Base-by-base conservation (phyloP, 2,113 vertebrate genomes). In the Pangasianodon hypophthalmus region DNA sequence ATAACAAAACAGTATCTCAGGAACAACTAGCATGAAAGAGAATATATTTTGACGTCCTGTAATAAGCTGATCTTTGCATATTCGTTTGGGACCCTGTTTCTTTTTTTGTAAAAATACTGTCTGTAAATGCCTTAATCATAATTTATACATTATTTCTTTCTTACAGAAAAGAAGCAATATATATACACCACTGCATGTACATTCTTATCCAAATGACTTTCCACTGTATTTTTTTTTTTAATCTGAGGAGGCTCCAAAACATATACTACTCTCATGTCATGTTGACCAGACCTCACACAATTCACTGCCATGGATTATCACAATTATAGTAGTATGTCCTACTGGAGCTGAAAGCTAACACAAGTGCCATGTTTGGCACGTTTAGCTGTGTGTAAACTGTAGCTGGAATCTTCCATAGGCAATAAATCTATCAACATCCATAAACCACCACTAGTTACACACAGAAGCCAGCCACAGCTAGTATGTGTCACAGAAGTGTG, bases 381-480 rank as follows among this genome's bases (percentile, higher is more conserved):
- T 87, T 64, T 26, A 69, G 16, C 41, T 48, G 46, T 50, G 18
- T 50, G 26, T 41, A 69, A 88, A 48, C 69, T 50, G 18, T 2
- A 73, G 64, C 26, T 75, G 52, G 19, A 88, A 48, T 77, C 37
- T 29, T 83, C 58, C 62, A 69, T 73, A 41, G 52, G 29, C 67
- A 77, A 77, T 77, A 46, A 85, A 85, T 62, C 69, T 62, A 69
- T 88, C 62, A 88, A 52, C 44, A 41, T 56, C 32, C 13, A 56
- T n/a, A 71, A 84, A 86, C 32, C 58, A 86, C 60, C 73, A 86
- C 58, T 69, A n/a, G 50, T 81, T 81, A 81, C 46, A 90, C 46
- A 81, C 48, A 67, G 73, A 86, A 89, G 67, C 84, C 56, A 89
- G 60, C 48, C 58, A 81, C 46, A 86, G 88, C 75, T 56, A 58